Evolutionary conservation across 2,113 vertebrate genomes (phyloP).

Genomic region (Podiceps cristatus): DNA sequence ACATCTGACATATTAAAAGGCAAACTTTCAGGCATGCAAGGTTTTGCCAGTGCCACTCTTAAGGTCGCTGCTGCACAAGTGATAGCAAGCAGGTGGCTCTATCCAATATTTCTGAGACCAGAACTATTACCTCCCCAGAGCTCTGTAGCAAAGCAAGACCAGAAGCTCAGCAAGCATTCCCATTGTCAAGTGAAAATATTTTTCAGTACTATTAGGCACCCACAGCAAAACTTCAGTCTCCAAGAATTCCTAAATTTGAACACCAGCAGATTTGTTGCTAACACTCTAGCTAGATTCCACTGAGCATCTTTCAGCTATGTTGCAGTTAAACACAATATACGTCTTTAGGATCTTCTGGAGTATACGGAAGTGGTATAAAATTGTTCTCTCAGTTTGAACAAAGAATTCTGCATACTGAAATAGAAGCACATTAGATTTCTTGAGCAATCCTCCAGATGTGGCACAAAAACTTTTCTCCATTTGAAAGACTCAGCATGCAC

Average conservation of each 20-base stretch:
- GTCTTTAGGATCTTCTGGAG: neutral
- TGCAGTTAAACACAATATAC: neutral
- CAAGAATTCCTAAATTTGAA: neutral
- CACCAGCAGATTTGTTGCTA: neutral
- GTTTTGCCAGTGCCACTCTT: neutral
- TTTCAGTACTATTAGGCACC: neutral
- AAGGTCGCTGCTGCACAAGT: neutral
- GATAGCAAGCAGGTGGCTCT: neutral
- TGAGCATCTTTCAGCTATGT: neutral
- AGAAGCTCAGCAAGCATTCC: neutral
- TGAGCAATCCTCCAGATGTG: neutral
- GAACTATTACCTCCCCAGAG: neutral
- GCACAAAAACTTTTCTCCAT: neutral
- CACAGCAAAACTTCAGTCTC: neutral
- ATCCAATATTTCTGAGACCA: neutral
- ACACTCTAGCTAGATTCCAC: neutral
- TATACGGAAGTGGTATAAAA: neutral
- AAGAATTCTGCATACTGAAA: neutral
- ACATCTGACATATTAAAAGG: neutral
- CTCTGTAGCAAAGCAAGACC: neutral
- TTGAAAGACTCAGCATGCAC: neutral
- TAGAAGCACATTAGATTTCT: accelerated
- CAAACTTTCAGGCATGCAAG: neutral
- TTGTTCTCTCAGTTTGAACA: neutral
- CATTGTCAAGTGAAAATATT: neutral